Percentiles rank a stretch among this genome's conserved stretches.
These are phyloP conservation scores for Uropetala carovei DNA, from an alignment of 2,888 invertebrate genomes.

Conservation along the genomic window DNA sequence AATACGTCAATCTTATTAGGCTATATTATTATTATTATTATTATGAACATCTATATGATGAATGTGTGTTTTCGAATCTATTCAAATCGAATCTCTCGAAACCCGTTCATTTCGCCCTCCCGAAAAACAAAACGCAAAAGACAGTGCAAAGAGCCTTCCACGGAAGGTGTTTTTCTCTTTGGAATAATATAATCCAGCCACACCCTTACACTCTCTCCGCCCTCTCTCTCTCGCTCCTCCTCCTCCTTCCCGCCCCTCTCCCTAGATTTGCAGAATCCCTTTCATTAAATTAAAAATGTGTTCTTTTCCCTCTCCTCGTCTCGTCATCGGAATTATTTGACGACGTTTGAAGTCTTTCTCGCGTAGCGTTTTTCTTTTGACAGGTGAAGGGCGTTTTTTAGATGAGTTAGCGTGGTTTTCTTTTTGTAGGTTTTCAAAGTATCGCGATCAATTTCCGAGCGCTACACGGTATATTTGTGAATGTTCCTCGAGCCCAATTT, in stretches of 20 bases:
- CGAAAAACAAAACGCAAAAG: background rate
- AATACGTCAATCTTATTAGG: too few relatives aligned
- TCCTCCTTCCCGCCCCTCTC: background rate
- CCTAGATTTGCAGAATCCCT: background rate
- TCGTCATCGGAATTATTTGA: background rate
- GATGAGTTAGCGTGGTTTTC: background rate
- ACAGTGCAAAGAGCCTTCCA: background rate
- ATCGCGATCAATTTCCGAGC: too few relatives aligned
- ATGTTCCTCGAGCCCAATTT: too few relatives aligned
- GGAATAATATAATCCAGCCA: background rate
- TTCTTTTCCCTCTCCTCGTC: background rate
- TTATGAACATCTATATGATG: too few relatives aligned
- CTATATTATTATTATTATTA: too few relatives aligned
- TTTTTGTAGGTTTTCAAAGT: background rate
- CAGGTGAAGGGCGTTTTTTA: background rate
- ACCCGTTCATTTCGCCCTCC: too few relatives aligned
- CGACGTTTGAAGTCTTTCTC: conserved; percentile 11
- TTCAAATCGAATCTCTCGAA: too few relatives aligned
- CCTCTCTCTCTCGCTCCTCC: background rate
- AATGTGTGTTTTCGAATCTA: too few relatives aligned
- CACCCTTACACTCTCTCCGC: too few relatives aligned
- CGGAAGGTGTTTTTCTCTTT: background rate
- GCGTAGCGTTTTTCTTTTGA: background rate
- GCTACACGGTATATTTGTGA: too few relatives aligned
- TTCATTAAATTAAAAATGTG: conserved; percentile 6